Evolutionary conservation across 2,113 vertebrate species (phyloP).

Genomic region (Microtus ochrogaster): DNA sequence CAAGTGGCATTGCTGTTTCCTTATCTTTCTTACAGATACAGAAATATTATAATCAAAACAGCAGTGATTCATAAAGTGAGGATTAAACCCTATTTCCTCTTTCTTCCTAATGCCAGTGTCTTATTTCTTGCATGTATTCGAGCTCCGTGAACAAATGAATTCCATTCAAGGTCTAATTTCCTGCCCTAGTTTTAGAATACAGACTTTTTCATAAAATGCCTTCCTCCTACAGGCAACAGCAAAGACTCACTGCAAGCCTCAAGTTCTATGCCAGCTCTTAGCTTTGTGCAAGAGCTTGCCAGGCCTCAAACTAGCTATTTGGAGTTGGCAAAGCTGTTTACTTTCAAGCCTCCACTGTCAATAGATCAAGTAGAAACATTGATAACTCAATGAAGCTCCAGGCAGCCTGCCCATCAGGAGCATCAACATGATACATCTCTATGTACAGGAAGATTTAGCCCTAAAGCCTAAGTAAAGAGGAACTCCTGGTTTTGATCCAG

Average conservation of each 20-base stretch:
- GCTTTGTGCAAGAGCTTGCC: slow-evolving; percentile 59
- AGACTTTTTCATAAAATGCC: neutral
- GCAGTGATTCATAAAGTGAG: neutral
- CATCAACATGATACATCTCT: neutral
- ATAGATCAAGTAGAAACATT: slow-evolving; percentile 71
- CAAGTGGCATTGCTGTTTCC: neutral
- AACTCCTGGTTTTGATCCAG: slow-evolving; percentile 38
- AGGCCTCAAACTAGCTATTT: slow-evolving; percentile 7
- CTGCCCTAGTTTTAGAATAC: neutral
- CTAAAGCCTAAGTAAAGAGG: slow-evolving; percentile 56
- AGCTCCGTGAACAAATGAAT: neutral
- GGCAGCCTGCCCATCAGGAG: slow-evolving; percentile 40
- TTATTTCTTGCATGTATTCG: neutral
- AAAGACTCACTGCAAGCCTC: neutral
- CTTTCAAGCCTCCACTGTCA: slow-evolving; percentile 65
- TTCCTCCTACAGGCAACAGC: neutral
- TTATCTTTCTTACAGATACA: neutral
- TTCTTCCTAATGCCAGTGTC: neutral
- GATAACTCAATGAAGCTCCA: slow-evolving; percentile 51
- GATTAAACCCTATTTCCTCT: neutral
- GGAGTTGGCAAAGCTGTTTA: slow-evolving; percentile 63
- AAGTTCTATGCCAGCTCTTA: slow-evolving; percentile 1
- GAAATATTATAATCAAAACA: neutral
- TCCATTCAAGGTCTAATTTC: neutral
- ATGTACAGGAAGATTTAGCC: slow-evolving; percentile 59